Evolutionary conservation across 2,113 vertebrate genomes (phyloP), one percentile per base, ranked within the genome.

Genomic region (Urocolius indicus): DNA sequence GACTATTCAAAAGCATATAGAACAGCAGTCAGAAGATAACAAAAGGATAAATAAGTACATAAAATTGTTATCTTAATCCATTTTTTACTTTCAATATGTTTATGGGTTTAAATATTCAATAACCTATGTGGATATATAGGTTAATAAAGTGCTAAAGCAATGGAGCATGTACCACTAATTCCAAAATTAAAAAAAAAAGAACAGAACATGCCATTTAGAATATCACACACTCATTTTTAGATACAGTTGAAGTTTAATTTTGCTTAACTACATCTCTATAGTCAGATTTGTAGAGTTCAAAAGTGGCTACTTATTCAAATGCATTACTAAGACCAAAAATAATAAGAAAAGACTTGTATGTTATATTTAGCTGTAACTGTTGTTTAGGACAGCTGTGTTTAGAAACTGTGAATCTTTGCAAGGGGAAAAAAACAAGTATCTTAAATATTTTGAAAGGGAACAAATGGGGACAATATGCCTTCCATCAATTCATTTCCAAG

Each of bases 81-180:
- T n/a, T 72, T 77, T 69, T 88, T 85, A 17, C 65, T 85, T 85
- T 81, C 59, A 49, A 6, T 46, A 24, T 87, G 46, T 36, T 80
- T 65, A 24, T 43, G 57, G 26, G 24, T 84, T 94, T 89, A 82
- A 84, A 65, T 82, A 52, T 74, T 41, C 15, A 66, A 63, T 91
- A 85, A 55, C 23, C 48, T 59, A 13, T 46, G 34, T 83, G 55
- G 23, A 55, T 85, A n/a, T 69, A 62, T 66, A 48, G n/a, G 32
- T 77, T 91, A 55, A 29, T 83, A 91, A 74, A 80, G 87, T 89
- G 71, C 24, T 73, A 69, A 43, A 90, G 34, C 54, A 91, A 43
- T 69, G 51, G 75, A 85, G 24, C 74, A 89, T 61, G 3, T 29
- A 79, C 84, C 20, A 19, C 87, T 71, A 74, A 79, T 91, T 78